Conservation (phyloP, 2,113 vertebrate genomes). For the Triplophysa dalaica region DNA sequence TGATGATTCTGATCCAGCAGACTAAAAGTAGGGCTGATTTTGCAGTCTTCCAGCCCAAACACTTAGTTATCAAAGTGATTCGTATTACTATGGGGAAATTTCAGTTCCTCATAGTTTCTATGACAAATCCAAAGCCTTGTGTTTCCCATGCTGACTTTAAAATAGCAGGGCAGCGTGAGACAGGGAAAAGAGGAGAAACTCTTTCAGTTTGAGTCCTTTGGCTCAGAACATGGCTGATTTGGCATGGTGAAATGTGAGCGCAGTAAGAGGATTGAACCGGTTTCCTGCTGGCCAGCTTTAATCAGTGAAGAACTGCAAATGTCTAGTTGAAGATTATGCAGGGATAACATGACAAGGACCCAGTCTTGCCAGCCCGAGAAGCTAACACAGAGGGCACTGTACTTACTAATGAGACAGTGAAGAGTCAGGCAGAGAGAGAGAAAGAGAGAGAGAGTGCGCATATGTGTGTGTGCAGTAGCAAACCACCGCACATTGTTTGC, state of each 20-base stretch:
- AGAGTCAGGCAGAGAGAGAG: not conserved
- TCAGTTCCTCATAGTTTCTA: not conserved
- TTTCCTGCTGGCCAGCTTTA: constrained; percentile 45
- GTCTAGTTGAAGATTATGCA: constrained; percentile 37
- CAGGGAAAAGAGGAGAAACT: not conserved
- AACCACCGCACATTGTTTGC: constrained; percentile 7
- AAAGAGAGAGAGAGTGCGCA: not conserved
- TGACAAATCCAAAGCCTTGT: not conserved
- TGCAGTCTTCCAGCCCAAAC: constrained; percentile 18
- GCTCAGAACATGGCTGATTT: constrained; percentile 18
- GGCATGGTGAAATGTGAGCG: constrained; percentile 35
- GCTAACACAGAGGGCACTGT: constrained; percentile 28
- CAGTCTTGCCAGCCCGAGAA: constrained; percentile 17
- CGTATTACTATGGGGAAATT: not conserved
- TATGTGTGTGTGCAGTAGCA: not conserved
- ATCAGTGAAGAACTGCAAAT: constrained; percentile 47
- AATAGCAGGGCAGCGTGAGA: not conserved
- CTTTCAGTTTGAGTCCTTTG: constrained; percentile 8
- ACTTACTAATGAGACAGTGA: constrained; percentile 15
- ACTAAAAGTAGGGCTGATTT: not conserved
- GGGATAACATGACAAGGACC: constrained; percentile 42
- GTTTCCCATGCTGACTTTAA: not conserved
- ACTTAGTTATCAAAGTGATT: constrained; percentile 12
- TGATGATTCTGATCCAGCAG: constrained; percentile 15
- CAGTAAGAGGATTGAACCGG: constrained; percentile 45